Base-by-base conservation (phyloP, 2,888 invertebrate genomes). In the Amblyjoppa proteus region DNA sequence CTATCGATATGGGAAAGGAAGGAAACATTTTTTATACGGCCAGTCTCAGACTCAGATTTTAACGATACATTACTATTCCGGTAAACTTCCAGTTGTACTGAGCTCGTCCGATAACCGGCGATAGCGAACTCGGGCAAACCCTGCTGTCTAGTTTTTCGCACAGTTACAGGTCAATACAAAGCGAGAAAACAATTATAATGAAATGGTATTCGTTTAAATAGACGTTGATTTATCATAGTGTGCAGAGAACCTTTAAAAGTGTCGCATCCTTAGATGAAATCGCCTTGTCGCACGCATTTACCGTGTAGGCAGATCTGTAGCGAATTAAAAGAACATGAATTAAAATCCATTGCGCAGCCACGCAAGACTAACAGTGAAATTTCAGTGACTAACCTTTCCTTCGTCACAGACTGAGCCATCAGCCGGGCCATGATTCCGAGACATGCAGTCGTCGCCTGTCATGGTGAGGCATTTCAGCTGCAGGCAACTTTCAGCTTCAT, bases 371-470 rank as follows among this genome's bases (percentile, higher is more conserved):
- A 56, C 28, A 41, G n/a, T 41, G 3, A 41, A 41, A 41, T 11
- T 41, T 41, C 11, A 11, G 41, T 13, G n/a, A 56, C 41, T 9
- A 28, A 86, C 81, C 53, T 77, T 86, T 31, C 56, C 74, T 20
- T 45, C 38, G 16, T 74, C 87, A 51, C 87, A 87, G 6, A 41
- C 79, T 11, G 83, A 76, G 3, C 87, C 87, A 58, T 83, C 86
- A 31, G 84, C 82, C 20, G 82, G 71, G 6, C 81, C 75, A 31
- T 58, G 45, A 16, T 38, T 58, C 58, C 61, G 38, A 9, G n/a
- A n/a, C 5, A 1, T 64, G 56, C 87, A 87, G 25, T 69, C 71
- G 45, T 31, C n/a, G 0, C 9, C 41, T 20, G 20, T 73, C 4
- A 20, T 68, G 58, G 16, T 71, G 3, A 76, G 7, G 41, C 87